Evolutionary conservation across 2,888 invertebrate species (phyloP).

Genomic region (Magallana nippona): DNA sequence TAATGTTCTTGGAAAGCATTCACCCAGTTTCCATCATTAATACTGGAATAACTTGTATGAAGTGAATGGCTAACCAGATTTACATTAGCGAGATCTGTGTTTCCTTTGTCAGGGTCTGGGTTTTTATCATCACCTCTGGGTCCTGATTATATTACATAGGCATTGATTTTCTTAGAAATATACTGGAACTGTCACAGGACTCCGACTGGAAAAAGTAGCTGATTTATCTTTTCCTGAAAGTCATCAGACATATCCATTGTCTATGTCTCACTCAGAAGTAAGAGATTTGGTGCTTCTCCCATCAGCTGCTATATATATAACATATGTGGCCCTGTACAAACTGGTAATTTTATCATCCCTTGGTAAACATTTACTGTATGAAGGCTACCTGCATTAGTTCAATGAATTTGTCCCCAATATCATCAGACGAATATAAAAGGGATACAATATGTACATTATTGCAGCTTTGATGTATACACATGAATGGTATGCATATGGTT

Average conservation of each 20-base stretch:
- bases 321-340: too few species aligned
- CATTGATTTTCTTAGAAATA: conserved; percentile 14
- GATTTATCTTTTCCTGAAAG: not conserved
- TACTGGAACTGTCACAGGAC: not conserved
- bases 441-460: too few species aligned
- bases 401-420: too few species aligned
- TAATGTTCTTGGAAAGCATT: not conserved
- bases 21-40: not conserved
- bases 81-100: conserved; percentile 13
- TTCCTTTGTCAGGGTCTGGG: not conserved
- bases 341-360: too few species aligned
- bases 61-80: conserved; percentile 2
- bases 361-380: too few species aligned
- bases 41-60: not conserved
- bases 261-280: not conserved
- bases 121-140: conserved; percentile 24
- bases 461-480: too few species aligned
- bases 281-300: not conserved
- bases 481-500: too few species aligned
- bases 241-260: conserved; percentile 3
- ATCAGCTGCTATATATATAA: too few species aligned
- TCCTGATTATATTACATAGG: conserved; percentile 18
- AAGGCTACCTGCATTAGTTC: too few species aligned
- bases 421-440: too few species aligned
- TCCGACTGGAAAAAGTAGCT: not conserved